These are phyloP conservation scores for Hylyphantes graminicola DNA, from an alignment of 1,140 invertebrate species.

Conservation along the genomic window DNA sequence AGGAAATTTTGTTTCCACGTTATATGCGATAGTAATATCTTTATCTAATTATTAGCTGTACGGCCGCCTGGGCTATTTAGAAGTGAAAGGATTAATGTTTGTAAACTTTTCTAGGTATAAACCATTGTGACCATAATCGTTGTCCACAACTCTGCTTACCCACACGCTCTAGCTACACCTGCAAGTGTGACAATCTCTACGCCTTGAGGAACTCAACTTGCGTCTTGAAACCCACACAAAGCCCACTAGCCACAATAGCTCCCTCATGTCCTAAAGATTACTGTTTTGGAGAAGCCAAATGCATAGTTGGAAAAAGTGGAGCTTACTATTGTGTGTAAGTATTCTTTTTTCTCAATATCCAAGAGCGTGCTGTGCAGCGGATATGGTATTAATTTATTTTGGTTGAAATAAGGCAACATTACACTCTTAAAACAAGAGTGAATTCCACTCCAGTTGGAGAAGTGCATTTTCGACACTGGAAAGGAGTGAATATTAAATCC, in stretches of 20 bases:
- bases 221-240: conserved; percentile 57
- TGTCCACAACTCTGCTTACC: conserved; percentile 56
- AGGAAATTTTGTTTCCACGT: too few relatives aligned
- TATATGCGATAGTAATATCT: too few relatives aligned
- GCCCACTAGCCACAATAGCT: conserved; percentile 67
- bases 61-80: too few relatives aligned
- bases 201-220: not conserved
- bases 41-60: too few relatives aligned
- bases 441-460: too few relatives aligned
- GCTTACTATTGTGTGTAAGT: conserved; percentile 38
- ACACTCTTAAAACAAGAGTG: too few relatives aligned
- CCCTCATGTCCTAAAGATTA: not conserved
- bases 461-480: too few relatives aligned
- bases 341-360: too few relatives aligned
- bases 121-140: conserved; percentile 18
- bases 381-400: too few relatives aligned
- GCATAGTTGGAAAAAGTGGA: conserved; percentile 63
- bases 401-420: too few relatives aligned
- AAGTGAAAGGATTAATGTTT: not conserved
- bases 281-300: conserved; percentile 63
- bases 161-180: conserved; percentile 1
- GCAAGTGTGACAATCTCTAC: conserved; percentile 32
- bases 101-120: conserved; percentile 23
- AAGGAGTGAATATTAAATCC: too few relatives aligned
- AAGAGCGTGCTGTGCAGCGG: too few relatives aligned